phyloP scores from a whole-genome alignment of 2,888 invertebrate species.

The Drosophila siamana region DNA sequence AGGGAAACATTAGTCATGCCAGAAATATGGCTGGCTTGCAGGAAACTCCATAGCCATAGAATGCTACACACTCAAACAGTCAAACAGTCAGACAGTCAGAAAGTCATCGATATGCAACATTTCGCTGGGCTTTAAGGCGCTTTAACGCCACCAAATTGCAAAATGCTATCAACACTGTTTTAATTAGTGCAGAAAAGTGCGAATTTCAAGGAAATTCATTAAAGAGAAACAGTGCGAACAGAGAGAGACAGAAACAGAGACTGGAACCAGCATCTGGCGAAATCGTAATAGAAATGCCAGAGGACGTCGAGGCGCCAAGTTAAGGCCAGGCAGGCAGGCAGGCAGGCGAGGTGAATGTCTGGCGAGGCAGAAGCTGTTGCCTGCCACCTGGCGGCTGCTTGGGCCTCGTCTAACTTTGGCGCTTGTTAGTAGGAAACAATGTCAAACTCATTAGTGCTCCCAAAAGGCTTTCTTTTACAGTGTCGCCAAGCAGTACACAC shows the following conservation, averaged over 20 bases:
- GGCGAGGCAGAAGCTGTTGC: slow-evolving; percentile 47
- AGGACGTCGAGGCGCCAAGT: slow-evolving; percentile 66
- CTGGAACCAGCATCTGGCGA: slow-evolving; percentile 47
- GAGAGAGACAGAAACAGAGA: slow-evolving; percentile 1
- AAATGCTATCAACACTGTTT: slow-evolving; percentile 70
- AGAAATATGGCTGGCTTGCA: slow-evolving; percentile 34
- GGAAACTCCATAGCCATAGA: slow-evolving; percentile 28
- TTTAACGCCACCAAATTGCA: slow-evolving; percentile 43
- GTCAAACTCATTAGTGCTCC: slow-evolving; percentile 82
- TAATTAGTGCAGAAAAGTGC: slow-evolving; percentile 67
- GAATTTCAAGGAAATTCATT: slow-evolving; percentile 60
- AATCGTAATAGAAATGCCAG: slow-evolving; percentile 76
- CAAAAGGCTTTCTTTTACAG: slow-evolving; percentile 79
- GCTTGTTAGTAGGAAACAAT: slow-evolving; percentile 82
- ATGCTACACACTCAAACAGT: neutral
- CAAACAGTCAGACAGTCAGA: neutral
- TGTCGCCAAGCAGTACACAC: slow-evolving; percentile 63
- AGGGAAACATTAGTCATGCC: slow-evolving; percentile 79
- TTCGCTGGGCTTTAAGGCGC: slow-evolving; percentile 45
- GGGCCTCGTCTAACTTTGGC: slow-evolving; percentile 68
- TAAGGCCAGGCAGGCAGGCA: no score
- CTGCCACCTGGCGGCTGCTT: slow-evolving; percentile 42
- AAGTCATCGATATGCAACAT: neutral
- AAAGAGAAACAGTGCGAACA: slow-evolving; percentile 29
- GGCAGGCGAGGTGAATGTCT: slow-evolving; percentile 75